Percentiles rank a stretch among this genome's conserved stretches.
Conservation (phyloP, 2,888 invertebrate species). For the Plemyria rubiginata region DNA sequence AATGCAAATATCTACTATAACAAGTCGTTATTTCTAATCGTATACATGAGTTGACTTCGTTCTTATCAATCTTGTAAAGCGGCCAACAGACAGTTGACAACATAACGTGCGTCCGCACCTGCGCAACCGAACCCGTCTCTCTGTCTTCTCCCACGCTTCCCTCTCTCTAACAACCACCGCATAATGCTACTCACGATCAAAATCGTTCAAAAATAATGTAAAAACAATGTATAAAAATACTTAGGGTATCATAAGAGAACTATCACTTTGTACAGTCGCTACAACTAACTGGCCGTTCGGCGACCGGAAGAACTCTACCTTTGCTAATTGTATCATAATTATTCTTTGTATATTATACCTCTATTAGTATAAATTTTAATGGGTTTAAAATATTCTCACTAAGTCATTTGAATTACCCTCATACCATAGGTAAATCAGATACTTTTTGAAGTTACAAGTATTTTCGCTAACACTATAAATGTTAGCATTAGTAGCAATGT, state of each 20-base stretch:
- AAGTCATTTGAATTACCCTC: neutral
- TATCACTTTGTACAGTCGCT: slow-evolving; percentile 83
- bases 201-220: slow-evolving; percentile 82
- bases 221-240: slow-evolving; percentile 84
- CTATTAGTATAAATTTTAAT: neutral
- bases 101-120: slow-evolving; percentile 53
- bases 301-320: slow-evolving; percentile 68
- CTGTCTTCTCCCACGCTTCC: slow-evolving; percentile 39
- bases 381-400: neutral
- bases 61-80: slow-evolving; percentile 55
- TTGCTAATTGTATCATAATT: slow-evolving; percentile 39
- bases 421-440: neutral
- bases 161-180: slow-evolving; percentile 60
- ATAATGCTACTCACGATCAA: slow-evolving; percentile 76
- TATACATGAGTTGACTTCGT: slow-evolving; percentile 75
- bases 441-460: neutral
- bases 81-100: slow-evolving; percentile 52
- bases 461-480: neutral
- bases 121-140: slow-evolving; percentile 66
- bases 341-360: no score
- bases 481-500: slow-evolving; percentile 46
- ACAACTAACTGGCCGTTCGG: slow-evolving; percentile 66
- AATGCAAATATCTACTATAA: slow-evolving; percentile 78
- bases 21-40: slow-evolving; percentile 75
- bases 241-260: slow-evolving; percentile 82